Conservation (phyloP, 2,113 vertebrate genomes). For the Oceanites oceanicus region DNA sequence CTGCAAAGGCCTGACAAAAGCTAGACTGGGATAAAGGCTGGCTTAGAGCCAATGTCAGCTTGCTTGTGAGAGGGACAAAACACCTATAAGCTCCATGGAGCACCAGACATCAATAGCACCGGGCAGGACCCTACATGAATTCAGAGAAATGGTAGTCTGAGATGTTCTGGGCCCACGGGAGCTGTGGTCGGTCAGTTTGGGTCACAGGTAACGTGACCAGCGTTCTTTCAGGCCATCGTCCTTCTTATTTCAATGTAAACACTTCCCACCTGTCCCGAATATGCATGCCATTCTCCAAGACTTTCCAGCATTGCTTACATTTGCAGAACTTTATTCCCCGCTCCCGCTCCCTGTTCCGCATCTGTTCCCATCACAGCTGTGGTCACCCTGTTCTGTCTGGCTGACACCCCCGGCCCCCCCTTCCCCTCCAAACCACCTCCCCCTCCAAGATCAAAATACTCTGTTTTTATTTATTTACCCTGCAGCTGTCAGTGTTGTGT, state of each 20-base stretch:
- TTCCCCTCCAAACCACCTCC: conserved; percentile 10
- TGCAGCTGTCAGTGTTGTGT: conserved; percentile 98
- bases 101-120: not conserved
- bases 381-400: conserved; percentile 65
- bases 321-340: conserved; percentile 68
- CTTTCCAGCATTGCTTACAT: conserved; percentile 83
- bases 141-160: not conserved
- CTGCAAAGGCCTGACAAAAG: not conserved
- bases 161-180: not conserved
- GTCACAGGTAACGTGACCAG: conserved; percentile 79
- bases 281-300: conserved; percentile 80
- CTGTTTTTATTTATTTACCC: conserved; percentile 90
- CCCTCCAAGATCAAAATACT: conserved; percentile 79
- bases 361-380: conserved; percentile 85
- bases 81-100: not conserved
- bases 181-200: conserved; percentile 72
- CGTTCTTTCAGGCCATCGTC: conserved; percentile 64
- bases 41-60: not conserved
- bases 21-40: not conserved
- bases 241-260: conserved; percentile 89
- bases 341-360: conserved; percentile 67
- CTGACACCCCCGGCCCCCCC: conserved; percentile 41
- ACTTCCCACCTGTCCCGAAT: conserved; percentile 88
- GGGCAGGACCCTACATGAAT: not conserved
- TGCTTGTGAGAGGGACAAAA: not conserved